Percentiles rank a stretch among this genome's conserved stretches.
Evolutionary conservation across 2,113 vertebrate genomes (phyloP).

Genomic region (Sceloporus tristichus): DNA sequence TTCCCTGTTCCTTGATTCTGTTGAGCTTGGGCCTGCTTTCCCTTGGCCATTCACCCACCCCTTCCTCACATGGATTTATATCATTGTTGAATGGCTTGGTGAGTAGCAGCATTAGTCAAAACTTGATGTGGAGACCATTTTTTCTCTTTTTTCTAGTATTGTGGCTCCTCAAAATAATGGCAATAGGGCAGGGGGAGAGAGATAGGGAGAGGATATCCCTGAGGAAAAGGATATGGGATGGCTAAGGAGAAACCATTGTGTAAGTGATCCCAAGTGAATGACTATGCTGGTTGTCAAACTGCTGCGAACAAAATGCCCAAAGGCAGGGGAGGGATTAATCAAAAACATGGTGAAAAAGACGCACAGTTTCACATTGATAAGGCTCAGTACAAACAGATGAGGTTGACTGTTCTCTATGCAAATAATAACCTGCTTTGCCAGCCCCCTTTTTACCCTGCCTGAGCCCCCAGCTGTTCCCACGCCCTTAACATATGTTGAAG

Average conservation of each 20-base stretch:
- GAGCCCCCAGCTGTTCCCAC: conserved; percentile 80
- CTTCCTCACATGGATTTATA: conserved; percentile 36
- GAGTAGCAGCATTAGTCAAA: conserved; percentile 23
- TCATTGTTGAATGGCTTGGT: conserved; percentile 42
- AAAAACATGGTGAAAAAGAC: conserved; percentile 33
- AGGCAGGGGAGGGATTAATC: conserved; percentile 31
- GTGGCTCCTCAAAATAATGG: conserved; percentile 43
- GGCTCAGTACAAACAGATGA: conserved; percentile 46
- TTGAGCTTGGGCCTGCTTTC: background rate
- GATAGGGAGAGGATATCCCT: conserved; percentile 49
- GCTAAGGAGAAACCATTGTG: conserved; percentile 53
- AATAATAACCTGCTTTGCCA: conserved; percentile 66
- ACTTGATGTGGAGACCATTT: conserved; percentile 13
- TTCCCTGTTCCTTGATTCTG: conserved; percentile 34
- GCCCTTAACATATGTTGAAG: conserved; percentile 75
- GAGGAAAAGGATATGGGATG: conserved; percentile 39
- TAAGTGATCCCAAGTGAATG: conserved; percentile 34
- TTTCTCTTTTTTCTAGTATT: conserved; percentile 23
- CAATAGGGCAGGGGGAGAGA: conserved; percentile 46
- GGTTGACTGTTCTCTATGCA: conserved; percentile 53
- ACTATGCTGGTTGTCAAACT: conserved; percentile 51
- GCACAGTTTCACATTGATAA: conserved; percentile 31
- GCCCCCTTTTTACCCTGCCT: conserved; percentile 46
- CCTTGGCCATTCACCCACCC: background rate
- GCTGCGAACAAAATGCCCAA: conserved; percentile 52